phyloP scores from a whole-genome alignment of 2,797 vertebrate species.

The Masticophis lateralis region DNA sequence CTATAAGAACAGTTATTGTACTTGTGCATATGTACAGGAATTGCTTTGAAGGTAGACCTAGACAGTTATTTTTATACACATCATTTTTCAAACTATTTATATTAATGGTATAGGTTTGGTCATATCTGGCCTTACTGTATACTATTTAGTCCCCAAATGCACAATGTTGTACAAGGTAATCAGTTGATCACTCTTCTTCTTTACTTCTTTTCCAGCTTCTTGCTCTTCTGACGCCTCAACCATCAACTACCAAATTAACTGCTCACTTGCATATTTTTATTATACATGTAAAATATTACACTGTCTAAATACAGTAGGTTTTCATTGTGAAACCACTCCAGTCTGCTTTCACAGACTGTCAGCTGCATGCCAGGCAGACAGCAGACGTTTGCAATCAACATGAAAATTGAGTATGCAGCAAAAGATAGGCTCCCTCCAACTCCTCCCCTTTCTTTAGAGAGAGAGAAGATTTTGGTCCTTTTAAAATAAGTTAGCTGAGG shows the following conservation, averaged over 20 bases:
- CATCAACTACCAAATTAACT: neutral
- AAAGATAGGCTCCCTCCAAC: neutral
- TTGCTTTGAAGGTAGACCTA: neutral
- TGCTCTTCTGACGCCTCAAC: neutral
- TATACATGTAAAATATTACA: neutral
- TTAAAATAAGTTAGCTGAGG: neutral
- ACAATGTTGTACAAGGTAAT: neutral
- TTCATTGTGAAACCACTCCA: neutral
- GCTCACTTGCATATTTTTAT: neutral
- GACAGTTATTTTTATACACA: neutral
- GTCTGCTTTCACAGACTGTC: neutral
- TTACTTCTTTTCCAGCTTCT: neutral
- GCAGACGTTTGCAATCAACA: neutral
- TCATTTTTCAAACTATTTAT: neutral
- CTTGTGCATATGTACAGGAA: neutral
- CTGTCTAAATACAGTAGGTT: neutral
- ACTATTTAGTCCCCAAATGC: neutral
- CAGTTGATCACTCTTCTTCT: neutral
- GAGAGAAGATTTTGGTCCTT: neutral
- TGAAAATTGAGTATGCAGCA: neutral
- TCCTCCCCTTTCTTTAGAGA: neutral
- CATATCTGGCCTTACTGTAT: neutral
- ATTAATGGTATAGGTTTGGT: neutral
- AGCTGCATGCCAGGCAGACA: neutral
- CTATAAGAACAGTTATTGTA: neutral